Conservation (phyloP, 2,888 invertebrate species). For the Synergus laeviventris region DNA sequence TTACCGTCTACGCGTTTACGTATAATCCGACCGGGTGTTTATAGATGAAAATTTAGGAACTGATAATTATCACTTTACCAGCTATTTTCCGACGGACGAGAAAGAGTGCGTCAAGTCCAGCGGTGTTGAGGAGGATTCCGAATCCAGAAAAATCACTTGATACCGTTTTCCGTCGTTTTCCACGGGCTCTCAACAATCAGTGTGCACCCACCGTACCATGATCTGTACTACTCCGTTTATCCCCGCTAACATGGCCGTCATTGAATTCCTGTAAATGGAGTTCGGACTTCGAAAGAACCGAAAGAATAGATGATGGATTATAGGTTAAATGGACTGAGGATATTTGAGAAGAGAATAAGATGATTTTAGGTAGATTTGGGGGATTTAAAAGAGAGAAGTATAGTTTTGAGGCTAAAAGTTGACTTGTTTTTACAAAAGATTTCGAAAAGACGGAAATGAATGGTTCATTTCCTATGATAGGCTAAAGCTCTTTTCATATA, state of each 20-base stretch:
- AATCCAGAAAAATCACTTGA: constrained; percentile 21
- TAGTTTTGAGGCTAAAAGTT: neutral
- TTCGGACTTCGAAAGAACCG: neutral
- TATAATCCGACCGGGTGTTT: neutral
- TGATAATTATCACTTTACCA: constrained; percentile 26
- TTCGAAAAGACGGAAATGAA: constrained; percentile 21
- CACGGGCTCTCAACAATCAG: constrained; percentile 17
- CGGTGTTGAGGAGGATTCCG: neutral
- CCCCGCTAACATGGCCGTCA: constrained; percentile 28
- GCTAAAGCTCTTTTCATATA: neutral
- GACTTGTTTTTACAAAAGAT: constrained; percentile 17
- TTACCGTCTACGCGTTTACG: neutral
- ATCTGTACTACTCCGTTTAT: too few species aligned
- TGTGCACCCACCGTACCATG: neutral
- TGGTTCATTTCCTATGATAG: neutral
- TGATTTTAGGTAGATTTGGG: neutral
- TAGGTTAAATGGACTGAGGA: neutral
- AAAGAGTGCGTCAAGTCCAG: neutral
- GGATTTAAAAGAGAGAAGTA: neutral
- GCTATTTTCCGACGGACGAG: constrained; percentile 8
- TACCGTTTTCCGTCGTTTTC: constrained; percentile 5
- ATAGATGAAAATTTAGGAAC: neutral
- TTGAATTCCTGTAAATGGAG: constrained; percentile 16
- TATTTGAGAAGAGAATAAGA: neutral
- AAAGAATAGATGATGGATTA: neutral